Evolutionary conservation across 2,113 vertebrate species (phyloP), one percentile per base, ranked within the genome.

Genomic region (Platanista minor): DNA sequence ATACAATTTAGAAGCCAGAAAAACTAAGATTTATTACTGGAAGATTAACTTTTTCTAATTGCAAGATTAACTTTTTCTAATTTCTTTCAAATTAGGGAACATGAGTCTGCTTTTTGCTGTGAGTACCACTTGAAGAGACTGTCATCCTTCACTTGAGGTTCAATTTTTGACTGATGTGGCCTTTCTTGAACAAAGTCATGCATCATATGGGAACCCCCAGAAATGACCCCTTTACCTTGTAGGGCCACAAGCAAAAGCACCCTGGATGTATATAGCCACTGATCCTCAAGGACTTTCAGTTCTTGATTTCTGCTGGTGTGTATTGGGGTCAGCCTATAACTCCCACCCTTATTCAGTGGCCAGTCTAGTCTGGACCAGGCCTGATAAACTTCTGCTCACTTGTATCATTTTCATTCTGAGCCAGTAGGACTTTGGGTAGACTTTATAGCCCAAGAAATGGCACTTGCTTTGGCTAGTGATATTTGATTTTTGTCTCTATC

Each of bases 401-500:
- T 95, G 71, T 59, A 61, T 95, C 74, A 71, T 96, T 96, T 94
- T 98, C 74, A 67, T 93, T 96, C 94, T 97, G 95, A 92, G 90
- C 75, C 84, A 93, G 41, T 91, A 96, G 57, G 61, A 89, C 69
- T 93, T 96, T 18, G 46, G 57, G 62, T 96, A 88, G 36, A 93
- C 54, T 89, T 90, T 94, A 96, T 95, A 97, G 71, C 81, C 87
- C 75, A 92, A 82, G 71, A 95, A 94, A 59, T 95, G 75, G 31
- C 90, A 96, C 81, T 95, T 78, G 85, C 71, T 90, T 94, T 97
- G 82, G 39, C 94, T 92, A 94, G 93, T 94, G 39, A 96, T 71
- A 91, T 96, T 96, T 95, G 59, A 81, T 88, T 95, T 97, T 96
- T 92, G 46, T 95, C 66, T 96, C 71, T 82, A 93, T 97, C 90